Percentiles rank a stretch among this genome's conserved stretches.
These are phyloP conservation scores for Agrypnia vestita DNA, from an alignment of 1,140 invertebrate genomes.

Conservation along the genomic window DNA sequence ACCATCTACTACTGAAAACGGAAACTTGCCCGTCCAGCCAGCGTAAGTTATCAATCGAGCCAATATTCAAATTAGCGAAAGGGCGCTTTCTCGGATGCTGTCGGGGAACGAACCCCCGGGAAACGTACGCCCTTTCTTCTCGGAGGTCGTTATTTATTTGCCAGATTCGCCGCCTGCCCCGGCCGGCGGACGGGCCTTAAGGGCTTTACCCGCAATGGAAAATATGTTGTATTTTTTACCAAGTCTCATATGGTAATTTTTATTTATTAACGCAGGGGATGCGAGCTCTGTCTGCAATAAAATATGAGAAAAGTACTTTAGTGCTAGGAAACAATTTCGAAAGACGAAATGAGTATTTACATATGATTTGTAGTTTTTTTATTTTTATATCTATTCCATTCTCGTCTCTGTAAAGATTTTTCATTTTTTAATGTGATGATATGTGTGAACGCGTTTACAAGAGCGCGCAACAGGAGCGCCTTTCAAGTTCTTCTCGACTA, in stretches of 20 bases:
- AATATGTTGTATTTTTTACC: conserved; percentile 35
- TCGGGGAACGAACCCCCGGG: background rate
- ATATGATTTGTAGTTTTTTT: background rate
- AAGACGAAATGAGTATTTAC: conserved; percentile 17
- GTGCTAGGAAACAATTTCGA: background rate
- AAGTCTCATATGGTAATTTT: conserved; percentile 36
- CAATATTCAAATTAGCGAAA: conserved; percentile 6
- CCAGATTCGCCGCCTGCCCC: background rate
- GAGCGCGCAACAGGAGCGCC: too few species aligned
- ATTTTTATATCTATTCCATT: too few species aligned
- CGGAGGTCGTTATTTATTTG: background rate
- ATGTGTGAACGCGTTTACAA: too few species aligned
- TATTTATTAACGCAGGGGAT: conserved; percentile 28
- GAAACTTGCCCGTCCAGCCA: background rate
- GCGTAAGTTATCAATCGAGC: background rate
- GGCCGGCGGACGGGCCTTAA: background rate
- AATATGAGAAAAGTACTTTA: conserved; percentile 14
- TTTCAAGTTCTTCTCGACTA: too few species aligned
- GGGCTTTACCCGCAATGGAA: conserved; percentile 20
- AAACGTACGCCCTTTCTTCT: background rate
- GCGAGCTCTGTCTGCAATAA: conserved; percentile 22
- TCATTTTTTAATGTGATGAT: too few species aligned
- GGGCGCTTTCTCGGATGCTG: background rate
- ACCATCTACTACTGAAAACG: background rate
- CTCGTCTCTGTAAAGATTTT: too few species aligned